Percentiles rank a stretch among this genome's conserved stretches.
These are phyloP conservation scores for Sphaerodactylus townsendi DNA, from an alignment of 2,113 vertebrate genomes.

Conservation along the genomic window DNA sequence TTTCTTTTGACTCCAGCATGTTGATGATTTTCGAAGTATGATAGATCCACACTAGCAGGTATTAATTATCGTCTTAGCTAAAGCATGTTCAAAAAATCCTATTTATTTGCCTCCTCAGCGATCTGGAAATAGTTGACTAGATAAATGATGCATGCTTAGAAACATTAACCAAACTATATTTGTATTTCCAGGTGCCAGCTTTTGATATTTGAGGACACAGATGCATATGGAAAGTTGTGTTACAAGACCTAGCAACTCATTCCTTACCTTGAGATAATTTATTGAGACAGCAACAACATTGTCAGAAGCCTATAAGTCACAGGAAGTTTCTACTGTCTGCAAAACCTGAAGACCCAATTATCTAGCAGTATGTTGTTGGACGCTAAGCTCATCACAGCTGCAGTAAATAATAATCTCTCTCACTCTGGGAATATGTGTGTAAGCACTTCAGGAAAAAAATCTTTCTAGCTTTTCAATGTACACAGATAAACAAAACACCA, in stretches of 20 bases:
- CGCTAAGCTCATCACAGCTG: conserved; percentile 10
- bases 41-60: background rate
- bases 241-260: background rate
- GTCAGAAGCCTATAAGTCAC: background rate
- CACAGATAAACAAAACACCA: conserved; percentile 18
- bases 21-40: background rate
- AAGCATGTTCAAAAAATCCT: background rate
- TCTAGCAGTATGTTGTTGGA: conserved; percentile 1
- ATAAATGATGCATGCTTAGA: background rate
- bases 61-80: background rate
- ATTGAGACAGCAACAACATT: background rate
- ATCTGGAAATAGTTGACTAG: background rate
- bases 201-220: background rate
- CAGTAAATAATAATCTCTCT: conserved; percentile 26
- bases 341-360: conserved; percentile 23
- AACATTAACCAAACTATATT: background rate
- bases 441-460: background rate
- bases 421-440: background rate
- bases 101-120: background rate
- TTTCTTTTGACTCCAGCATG: background rate
- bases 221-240: background rate
- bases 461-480: conserved; percentile 9
- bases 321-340: conserved; percentile 1
- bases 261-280: conserved; percentile 4
- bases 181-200: conserved; percentile 3